phyloP scores from a whole-genome alignment of 2,113 vertebrate species.

The Gadus chalcogrammus region DNA sequence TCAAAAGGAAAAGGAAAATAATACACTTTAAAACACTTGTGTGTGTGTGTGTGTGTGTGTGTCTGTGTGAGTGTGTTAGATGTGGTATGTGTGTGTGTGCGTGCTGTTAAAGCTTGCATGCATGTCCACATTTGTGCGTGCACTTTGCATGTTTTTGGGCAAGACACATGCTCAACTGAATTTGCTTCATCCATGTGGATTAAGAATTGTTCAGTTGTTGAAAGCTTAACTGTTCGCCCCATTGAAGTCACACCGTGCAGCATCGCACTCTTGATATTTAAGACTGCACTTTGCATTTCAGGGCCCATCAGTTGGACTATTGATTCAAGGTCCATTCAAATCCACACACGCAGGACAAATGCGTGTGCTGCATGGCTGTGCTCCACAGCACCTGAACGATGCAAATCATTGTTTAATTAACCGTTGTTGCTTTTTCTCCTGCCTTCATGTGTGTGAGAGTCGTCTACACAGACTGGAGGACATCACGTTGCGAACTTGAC shows the following conservation, averaged over 20 bases:
- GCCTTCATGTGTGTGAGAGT: not conserved
- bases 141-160: too few relatives aligned
- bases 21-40: too few relatives aligned
- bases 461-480: not conserved
- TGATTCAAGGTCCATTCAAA: not conserved
- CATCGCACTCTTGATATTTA: slow-evolving; percentile 9
- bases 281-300: slow-evolving; percentile 3
- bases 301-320: not conserved
- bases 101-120: too few relatives aligned
- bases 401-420: slow-evolving; percentile 37
- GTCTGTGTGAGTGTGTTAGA: too few relatives aligned
- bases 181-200: not conserved
- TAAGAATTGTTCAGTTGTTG: not conserved
- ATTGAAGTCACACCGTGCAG: slow-evolving; percentile 11
- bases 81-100: too few relatives aligned
- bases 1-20: too few relatives aligned
- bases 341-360: not conserved
- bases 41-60: too few relatives aligned
- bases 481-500: not conserved
- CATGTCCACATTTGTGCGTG: too few relatives aligned
- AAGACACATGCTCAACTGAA: too few relatives aligned
- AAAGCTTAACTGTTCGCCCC: slow-evolving; percentile 27
- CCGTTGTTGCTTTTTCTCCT: not conserved
- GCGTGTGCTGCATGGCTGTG: too few relatives aligned
- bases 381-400: slow-evolving; percentile 6